These are phyloP conservation scores for Pandemis corylana DNA, from an alignment of 2,888 invertebrate genomes.

Conservation along the genomic window DNA sequence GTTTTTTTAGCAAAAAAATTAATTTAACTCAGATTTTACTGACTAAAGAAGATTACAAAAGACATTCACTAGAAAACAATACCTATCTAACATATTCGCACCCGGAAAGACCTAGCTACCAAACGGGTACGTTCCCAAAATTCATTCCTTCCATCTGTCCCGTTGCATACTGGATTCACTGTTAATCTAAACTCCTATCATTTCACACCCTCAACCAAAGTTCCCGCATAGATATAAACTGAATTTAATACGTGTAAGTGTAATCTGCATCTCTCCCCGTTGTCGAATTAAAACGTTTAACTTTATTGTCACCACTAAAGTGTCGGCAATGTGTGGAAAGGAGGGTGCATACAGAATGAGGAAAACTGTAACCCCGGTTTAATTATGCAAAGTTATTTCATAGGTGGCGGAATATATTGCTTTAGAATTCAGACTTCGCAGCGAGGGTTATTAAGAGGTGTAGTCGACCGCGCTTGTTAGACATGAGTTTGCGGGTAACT, in stretches of 20 bases:
- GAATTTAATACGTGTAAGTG: constrained; percentile 40
- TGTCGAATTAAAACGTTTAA: constrained; percentile 40
- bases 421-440: constrained; percentile 30
- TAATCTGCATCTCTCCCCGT: constrained; percentile 39
- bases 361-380: constrained; percentile 44
- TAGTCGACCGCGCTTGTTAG: constrained; percentile 26
- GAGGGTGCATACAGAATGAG: constrained; percentile 45
- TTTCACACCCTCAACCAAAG: constrained; percentile 34
- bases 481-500: constrained; percentile 9
- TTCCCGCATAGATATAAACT: constrained; percentile 36
- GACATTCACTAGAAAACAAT: background rate
- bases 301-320: constrained; percentile 41
- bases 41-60: background rate
- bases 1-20: no score
- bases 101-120: background rate
- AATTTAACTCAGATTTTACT: no score
- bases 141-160: background rate
- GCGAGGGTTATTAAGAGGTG: constrained; percentile 30
- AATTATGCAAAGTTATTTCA: constrained; percentile 41
- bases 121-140: background rate
- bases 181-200: constrained; percentile 32
- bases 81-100: background rate
- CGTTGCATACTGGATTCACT: background rate
- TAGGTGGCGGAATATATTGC: constrained; percentile 42
- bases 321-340: constrained; percentile 41